Percentiles rank a stretch among this genome's conserved stretches.
Conservation (phyloP, 2,888 invertebrate species). For the Dicranocentrus wangi region DNA sequence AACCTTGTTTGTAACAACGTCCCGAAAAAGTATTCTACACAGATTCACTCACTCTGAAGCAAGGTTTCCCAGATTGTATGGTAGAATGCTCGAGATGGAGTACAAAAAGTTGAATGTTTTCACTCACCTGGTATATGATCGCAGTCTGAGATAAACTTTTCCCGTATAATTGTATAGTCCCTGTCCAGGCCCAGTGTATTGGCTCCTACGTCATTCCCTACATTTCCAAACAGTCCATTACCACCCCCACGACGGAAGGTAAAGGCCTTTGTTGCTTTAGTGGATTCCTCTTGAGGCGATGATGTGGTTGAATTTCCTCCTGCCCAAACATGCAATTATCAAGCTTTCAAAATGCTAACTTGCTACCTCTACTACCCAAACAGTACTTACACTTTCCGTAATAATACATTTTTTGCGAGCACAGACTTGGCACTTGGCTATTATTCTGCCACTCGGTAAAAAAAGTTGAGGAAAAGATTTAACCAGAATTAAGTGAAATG, state of each 20-base stretch:
- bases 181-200: constrained; percentile 63
- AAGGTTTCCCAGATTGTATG: too few relatives aligned
- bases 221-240: constrained; percentile 48
- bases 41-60: too few relatives aligned
- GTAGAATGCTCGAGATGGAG: too few relatives aligned
- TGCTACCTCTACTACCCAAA: too few relatives aligned
- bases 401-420: too few relatives aligned
- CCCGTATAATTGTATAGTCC: constrained; percentile 69
- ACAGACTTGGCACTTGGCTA: too few relatives aligned
- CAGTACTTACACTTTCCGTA: too few relatives aligned
- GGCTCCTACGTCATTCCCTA: constrained; percentile 35
- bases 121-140: constrained; percentile 68
- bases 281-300: constrained; percentile 43
- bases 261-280: constrained; percentile 64
- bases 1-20: neutral
- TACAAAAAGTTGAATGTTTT: too few relatives aligned
- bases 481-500: too few relatives aligned
- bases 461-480: too few relatives aligned
- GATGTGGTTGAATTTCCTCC: constrained; percentile 46
- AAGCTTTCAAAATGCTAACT: too few relatives aligned
- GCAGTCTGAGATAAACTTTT: constrained; percentile 68
- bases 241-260: constrained; percentile 60
- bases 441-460: too few relatives aligned
- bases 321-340: neutral
- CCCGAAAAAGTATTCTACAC: neutral